Conservation (phyloP, 2,888 invertebrate genomes). For the Augiades crinisus region DNA sequence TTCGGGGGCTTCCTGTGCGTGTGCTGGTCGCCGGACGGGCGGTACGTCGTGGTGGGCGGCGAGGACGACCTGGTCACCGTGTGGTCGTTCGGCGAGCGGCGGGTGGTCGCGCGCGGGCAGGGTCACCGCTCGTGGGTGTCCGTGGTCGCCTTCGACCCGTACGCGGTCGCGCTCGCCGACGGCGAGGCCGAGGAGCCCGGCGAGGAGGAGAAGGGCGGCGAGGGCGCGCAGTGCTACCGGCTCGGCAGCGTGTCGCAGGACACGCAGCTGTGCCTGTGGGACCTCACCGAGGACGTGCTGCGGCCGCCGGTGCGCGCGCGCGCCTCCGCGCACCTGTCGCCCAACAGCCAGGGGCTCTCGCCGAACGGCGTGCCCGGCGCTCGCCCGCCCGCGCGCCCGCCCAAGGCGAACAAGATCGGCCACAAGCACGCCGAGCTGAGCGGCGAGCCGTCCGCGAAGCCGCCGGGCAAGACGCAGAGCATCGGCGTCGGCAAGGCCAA, state of each 20-base stretch:
- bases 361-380: constrained; percentile 68
- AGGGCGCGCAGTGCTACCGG: constrained; percentile 85
- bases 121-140: constrained; percentile 99
- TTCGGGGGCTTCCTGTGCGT: constrained; percentile 99
- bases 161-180: constrained; percentile 87
- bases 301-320: constrained; percentile 84
- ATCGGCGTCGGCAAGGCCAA: constrained; percentile 70
- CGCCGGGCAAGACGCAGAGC: constrained; percentile 56
- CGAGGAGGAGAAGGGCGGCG: constrained; percentile 54
- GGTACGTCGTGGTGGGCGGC: constrained; percentile 97
- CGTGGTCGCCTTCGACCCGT: constrained; percentile 96
- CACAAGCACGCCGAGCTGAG: constrained; percentile 53
- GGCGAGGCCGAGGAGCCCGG: constrained; percentile 82
- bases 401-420: constrained; percentile 61
- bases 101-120: constrained; percentile 98
- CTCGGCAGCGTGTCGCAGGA: constrained; percentile 98
- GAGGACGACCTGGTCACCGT: constrained; percentile 99
- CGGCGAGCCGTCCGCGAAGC: constrained; percentile 57
- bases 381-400: constrained; percentile 48
- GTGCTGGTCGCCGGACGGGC: constrained; percentile 98
- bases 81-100: constrained; percentile 95
- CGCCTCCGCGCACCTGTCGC: constrained; percentile 60
- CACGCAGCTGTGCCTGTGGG: constrained; percentile 99
- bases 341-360: constrained; percentile 38
- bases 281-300: constrained; percentile 97